A percentile compares a stretch with the other conserved stretches of the same genome.
These are phyloP conservation scores for Stenichneumon culpator DNA, from an alignment of 2,888 invertebrate genomes.

Conservation along the genomic window DNA sequence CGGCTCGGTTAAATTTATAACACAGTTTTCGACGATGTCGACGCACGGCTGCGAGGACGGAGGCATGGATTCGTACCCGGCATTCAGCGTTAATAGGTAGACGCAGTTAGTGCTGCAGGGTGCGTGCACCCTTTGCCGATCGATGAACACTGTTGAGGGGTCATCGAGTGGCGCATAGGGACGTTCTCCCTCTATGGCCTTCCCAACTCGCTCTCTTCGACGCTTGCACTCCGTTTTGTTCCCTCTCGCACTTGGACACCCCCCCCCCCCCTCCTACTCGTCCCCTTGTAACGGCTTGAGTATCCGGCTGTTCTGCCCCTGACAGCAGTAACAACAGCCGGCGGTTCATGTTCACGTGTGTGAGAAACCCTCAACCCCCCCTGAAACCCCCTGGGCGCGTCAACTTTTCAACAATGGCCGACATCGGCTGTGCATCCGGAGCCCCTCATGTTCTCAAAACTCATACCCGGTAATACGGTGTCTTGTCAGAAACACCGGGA, in stretches of 20 bases:
- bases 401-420: conserved; percentile 78
- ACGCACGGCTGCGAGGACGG: neutral
- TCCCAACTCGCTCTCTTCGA: conserved; percentile 47
- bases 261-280: neutral
- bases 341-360: conserved; percentile 8
- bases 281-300: conserved; percentile 9
- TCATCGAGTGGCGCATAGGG: conserved; percentile 55
- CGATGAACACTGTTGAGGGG: conserved; percentile 66
- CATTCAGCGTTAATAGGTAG: conserved; percentile 21
- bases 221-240: conserved; percentile 41
- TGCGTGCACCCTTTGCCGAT: conserved; percentile 65
- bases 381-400: conserved; percentile 26
- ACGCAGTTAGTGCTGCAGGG: conserved; percentile 23
- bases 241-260: conserved; percentile 26
- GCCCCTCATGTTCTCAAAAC: neutral
- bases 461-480: neutral
- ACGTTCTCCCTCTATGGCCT: conserved; percentile 23
- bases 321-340: conserved; percentile 8
- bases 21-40: neutral
- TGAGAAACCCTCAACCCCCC: conserved; percentile 22
- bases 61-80: neutral
- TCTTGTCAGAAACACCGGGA: neutral
- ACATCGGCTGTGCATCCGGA: conserved; percentile 54
- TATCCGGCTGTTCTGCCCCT: conserved; percentile 21
- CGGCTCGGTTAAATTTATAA: neutral